A percentile compares a stretch with the other conserved stretches of the same genome.
Conservation (phyloP, 2,113 vertebrate genomes). For the Athene cunicularia region DNA sequence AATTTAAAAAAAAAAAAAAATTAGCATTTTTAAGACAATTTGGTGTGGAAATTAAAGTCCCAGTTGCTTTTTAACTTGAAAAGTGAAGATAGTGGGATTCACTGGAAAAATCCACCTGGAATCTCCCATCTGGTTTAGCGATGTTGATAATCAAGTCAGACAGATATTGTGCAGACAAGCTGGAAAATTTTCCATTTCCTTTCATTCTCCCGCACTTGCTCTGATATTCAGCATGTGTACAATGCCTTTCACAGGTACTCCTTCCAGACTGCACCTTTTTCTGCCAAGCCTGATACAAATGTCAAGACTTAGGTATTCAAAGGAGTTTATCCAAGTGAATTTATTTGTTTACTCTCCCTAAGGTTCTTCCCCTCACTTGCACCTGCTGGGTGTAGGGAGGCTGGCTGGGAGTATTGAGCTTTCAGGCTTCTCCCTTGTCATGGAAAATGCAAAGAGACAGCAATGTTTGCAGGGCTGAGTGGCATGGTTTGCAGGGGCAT, state of each 20-base stretch:
- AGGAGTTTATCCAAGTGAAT: not conserved
- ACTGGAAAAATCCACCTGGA: constrained; percentile 15
- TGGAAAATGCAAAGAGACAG: not conserved
- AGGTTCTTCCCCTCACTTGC: not conserved
- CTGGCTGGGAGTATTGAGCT: rapidly evolving
- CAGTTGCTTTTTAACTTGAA: not conserved
- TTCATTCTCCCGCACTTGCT: not conserved
- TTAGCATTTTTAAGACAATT: not conserved
- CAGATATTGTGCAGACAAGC: constrained; percentile 34
- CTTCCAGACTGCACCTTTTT: not conserved
- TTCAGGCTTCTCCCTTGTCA: not conserved
- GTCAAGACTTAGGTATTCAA: not conserved
- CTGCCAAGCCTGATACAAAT: not conserved
- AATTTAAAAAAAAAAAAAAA: rapidly evolving
- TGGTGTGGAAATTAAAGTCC: not conserved
- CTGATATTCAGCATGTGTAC: not conserved
- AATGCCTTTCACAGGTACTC: not conserved
- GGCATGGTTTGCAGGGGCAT: not conserved
- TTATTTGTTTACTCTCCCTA: not conserved
- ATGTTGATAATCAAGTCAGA: constrained; percentile 31
- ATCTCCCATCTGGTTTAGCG: constrained; percentile 3
- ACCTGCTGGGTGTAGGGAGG: not conserved
- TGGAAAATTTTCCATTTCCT: not conserved
- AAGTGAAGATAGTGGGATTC: not conserved
- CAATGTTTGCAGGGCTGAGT: not conserved